Evolutionary conservation across 2,797 vertebrate species (phyloP), one percentile per base, ranked within the genome.

Genomic region (Psittacula derbiana): DNA sequence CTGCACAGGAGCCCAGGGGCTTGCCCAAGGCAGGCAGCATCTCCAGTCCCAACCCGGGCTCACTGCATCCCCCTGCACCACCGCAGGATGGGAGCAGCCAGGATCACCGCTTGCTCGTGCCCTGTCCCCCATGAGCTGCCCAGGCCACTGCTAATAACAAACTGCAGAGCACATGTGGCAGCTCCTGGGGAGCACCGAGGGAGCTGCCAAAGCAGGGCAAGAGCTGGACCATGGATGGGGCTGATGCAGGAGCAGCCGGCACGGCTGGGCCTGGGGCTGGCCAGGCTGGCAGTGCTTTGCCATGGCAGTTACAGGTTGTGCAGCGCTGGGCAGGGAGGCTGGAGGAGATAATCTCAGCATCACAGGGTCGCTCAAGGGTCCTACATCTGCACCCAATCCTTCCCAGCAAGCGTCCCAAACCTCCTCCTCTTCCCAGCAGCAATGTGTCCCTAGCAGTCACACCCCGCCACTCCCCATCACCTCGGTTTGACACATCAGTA

Each of bases 281-380:
- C 60, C 31, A 4, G 20, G 33, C 95, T 94, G 96, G 96, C 96
- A 96, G 95, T 82, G 94, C 80, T 3, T 81, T 23, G 95, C 88
- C 92, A 2, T 89, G 91, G 96, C 94, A 96, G 93, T 96, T 72
- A 61, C 6, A 2, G 61, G 36, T 71, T 49, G 84, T 58, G 83
- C 76, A 24, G 95, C 3, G 72, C 91, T 65, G 78, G 84, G 71
- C 60, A 10, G 70, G 72, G 75, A 74, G 73, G 41, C 73, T 41
- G 74, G 21, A 47, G 79, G 71, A 79, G 92, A 84, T 81, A 41
- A 41, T 10, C 52, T 69, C 60, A 74, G 81, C 69, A 10, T 30
- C 50, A 2, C 76, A 19, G 73, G 52, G 70, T 31, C 78, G 31
- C 58, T 69, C 3, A 1, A 30, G 47, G 58, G 18, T 43, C 60